These are phyloP conservation scores for Meliscaeva auricollis DNA, from an alignment of 2,888 invertebrate species.

Conservation along the genomic window DNA sequence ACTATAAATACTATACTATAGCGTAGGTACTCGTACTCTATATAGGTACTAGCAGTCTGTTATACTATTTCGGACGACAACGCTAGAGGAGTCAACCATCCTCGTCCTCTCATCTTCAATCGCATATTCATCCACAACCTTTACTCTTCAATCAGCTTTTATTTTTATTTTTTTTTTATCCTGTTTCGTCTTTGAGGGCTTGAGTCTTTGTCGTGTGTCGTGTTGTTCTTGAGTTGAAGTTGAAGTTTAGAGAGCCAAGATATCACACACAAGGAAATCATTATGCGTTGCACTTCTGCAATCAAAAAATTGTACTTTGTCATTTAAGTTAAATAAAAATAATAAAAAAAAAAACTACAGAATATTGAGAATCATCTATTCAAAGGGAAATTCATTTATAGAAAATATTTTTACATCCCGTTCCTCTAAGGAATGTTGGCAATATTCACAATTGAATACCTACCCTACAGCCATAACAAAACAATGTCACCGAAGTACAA, in stretches of 20 bases:
- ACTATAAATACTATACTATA: background rate
- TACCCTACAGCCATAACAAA: no score
- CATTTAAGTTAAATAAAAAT: constrained; percentile 18
- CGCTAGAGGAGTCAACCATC: constrained; percentile 34
- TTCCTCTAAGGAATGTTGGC: background rate
- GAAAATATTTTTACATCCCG: background rate
- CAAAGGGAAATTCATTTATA: background rate
- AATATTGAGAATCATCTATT: constrained; percentile 17
- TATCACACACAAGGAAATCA: constrained; percentile 47
- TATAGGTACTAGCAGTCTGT: background rate
- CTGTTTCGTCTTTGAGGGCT: constrained; percentile 17
- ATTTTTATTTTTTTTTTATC: constrained; percentile 28
- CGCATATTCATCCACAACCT: constrained; percentile 21
- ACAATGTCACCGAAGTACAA: background rate
- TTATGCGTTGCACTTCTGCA: constrained; percentile 63
- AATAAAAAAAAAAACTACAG: background rate
- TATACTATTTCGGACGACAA: constrained; percentile 30
- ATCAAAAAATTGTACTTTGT: constrained; percentile 31
- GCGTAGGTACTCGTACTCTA: background rate
- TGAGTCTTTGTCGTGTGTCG: constrained; percentile 11
- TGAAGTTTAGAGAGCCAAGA: constrained; percentile 7
- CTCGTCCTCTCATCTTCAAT: constrained; percentile 38
- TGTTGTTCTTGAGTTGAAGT: constrained; percentile 14
- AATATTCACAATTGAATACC: constrained; percentile 11
- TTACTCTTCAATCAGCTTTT: constrained; percentile 54